Base-by-base conservation (phyloP, 2,888 invertebrate species). In the Hirtodrosophila confusa region DNA sequence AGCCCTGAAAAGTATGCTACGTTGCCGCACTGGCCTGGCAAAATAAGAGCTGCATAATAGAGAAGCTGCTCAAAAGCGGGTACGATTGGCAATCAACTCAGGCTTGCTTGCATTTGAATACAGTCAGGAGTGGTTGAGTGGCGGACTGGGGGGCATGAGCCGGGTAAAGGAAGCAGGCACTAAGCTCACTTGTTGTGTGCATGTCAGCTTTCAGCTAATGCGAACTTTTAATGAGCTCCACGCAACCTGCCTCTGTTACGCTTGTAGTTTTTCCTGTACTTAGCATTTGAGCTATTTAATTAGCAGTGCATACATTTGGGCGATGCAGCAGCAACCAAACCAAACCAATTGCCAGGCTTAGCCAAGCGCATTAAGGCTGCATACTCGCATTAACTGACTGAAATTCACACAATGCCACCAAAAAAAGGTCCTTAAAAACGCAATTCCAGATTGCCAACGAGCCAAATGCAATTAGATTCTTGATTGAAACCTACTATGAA, bases 211-310 rank as follows among this genome's bases (percentile, higher is more conserved):
- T 41, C 54, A 55, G 43, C 50, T 40, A 55, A 65, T 69, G 60
- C 55, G 24, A 43, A 69, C 50, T 56, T 65, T 69, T 73, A 73
- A 73, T 73, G 73, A 73, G 69, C 60, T 61, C 11, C 56, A 39
- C 37, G 12, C 23, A 41, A 47, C 23, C 17, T 43, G 36, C 29
- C 23, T 17, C 23, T 36, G 37, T 43, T 44, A 11, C 49, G 11
- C 37, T 39, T 40, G n/a, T 11, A 24, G 31, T 31, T 8, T 41
- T 33, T 35, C 40, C 27, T 41, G 11, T 36, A 12, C 63, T 51
- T 40, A 48, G 48, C 50, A 36, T 48, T 44, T 57, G 45, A 61
- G 47, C 55, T 62, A 43, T 49, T 10, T 54, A 74, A 74, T 74
- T 74, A 74, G 54, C 70, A 62, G 24, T 55, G 66, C 65, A 58